A percentile compares a stretch with the other conserved stretches of the same genome.
phyloP scores from a whole-genome alignment of 2,888 invertebrate species.

The Lydus trimaculatus region DNA sequence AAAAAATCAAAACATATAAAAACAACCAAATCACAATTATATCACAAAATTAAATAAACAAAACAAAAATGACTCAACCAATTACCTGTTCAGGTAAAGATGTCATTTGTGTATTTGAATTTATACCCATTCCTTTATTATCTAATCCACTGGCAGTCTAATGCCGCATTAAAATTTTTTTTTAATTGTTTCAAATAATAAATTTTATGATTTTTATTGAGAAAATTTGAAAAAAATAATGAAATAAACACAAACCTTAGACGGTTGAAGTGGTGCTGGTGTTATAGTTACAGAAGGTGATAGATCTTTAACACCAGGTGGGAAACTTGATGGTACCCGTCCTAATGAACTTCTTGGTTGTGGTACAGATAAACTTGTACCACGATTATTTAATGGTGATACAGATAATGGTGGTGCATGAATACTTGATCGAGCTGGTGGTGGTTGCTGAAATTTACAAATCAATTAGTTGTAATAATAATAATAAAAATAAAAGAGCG shows the following conservation, averaged over 20 bases:
- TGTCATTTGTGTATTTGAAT: slow-evolving; percentile 50
- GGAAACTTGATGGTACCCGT: slow-evolving; percentile 53
- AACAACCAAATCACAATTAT: slow-evolving; percentile 24
- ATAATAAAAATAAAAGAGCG: neutral
- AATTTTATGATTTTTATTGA: too few species aligned
- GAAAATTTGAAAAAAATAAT: too few species aligned
- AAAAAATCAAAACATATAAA: slow-evolving; percentile 31
- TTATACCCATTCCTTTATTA: slow-evolving; percentile 54
- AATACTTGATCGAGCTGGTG: slow-evolving; percentile 61
- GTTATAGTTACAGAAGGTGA: slow-evolving; percentile 78
- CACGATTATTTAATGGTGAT: slow-evolving; percentile 63
- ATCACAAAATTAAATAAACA: neutral
- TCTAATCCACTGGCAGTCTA: slow-evolving; percentile 56
- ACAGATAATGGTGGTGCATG: slow-evolving; percentile 64
- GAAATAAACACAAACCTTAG: slow-evolving; percentile 50
- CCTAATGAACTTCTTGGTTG: slow-evolving; percentile 55
- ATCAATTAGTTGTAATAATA: slow-evolving; percentile 7
- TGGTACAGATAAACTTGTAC: slow-evolving; percentile 58
- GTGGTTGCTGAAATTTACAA: slow-evolving; percentile 60
- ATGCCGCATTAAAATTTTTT: slow-evolving; percentile 41
- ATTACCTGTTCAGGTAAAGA: slow-evolving; percentile 51
- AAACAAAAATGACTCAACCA: neutral
- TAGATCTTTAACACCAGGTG: slow-evolving; percentile 59
- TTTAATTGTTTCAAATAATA: neutral
- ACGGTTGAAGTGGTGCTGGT: slow-evolving; percentile 74